A percentile compares a stretch with the other conserved stretches of the same genome.
Conservation (phyloP, 2,797 vertebrate genomes). For the Euphonia xanthogaster region DNA sequence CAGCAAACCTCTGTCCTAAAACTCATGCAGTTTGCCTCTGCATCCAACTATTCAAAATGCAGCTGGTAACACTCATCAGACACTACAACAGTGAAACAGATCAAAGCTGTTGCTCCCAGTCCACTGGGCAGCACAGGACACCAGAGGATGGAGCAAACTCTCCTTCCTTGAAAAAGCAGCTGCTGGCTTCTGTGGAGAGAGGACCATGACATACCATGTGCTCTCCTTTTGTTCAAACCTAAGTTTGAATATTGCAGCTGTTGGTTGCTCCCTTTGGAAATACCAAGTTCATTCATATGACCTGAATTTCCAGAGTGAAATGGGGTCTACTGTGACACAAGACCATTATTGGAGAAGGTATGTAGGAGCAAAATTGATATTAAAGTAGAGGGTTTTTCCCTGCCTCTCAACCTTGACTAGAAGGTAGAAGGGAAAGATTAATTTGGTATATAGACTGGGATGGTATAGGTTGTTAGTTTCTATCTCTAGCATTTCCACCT, state of each 20-base stretch:
- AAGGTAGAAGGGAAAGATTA: background rate
- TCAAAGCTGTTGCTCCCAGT: background rate
- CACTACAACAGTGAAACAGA: background rate
- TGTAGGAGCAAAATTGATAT: background rate
- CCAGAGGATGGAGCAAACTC: background rate
- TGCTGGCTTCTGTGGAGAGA: background rate
- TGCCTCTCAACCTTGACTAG: background rate
- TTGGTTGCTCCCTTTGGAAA: background rate
- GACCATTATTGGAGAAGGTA: background rate
- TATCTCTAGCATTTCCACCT: background rate
- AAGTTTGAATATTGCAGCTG: background rate
- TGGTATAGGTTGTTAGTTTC: background rate
- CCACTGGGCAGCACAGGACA: background rate
- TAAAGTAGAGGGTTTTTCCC: background rate
- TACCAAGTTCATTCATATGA: background rate
- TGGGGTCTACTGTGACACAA: background rate
- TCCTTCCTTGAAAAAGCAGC: background rate
- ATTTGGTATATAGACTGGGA: background rate
- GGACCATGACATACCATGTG: accelerated
- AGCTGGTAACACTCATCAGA: background rate
- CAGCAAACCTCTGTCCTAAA: background rate
- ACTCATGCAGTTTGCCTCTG: background rate
- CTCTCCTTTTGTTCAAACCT: background rate
- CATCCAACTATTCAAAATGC: background rate
- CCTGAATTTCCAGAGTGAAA: background rate